Base-by-base conservation (phyloP, 2,113 vertebrate genomes). In the Numida meleagris region DNA sequence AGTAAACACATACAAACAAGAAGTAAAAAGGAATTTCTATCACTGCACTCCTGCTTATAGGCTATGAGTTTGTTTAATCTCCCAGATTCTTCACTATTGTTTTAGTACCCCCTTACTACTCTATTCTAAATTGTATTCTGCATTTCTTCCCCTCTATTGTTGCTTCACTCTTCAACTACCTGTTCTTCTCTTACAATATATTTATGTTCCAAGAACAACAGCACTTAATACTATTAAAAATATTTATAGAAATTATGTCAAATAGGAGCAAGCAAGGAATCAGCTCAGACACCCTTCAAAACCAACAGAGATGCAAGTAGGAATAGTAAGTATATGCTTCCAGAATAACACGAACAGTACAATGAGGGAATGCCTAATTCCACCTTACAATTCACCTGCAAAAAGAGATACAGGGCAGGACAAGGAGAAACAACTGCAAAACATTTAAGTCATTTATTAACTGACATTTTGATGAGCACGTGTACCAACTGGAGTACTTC, bases 111-210 rank as follows among this genome's bases (percentile, higher is more conserved):
- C 5, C 29, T 20, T 12, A n/a, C 55, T 33, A 12, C 7, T 4
- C 3, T 5, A 0, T 0, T 57, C 17, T 57, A 58, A 61, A 38
- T 1, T n/a, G 12, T 12, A 74, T 29, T 18, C 10, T 82, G 1
- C 24, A 17, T 18, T 65, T 31, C 58, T 36, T 48, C 82, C 16
- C 4, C 15, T 29, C 11, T 43, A 17, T 2, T 65, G 23, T 17
- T 48, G 6, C 25, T 67, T 77, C 36, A 42, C 8, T 9, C 61
- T 67, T 42, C 57, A 57, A 6, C 13, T 10, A 6, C 3, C 5
- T 15, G 6, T 9, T 8, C n/a, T 82, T 31, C 12, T 10, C 6
- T 1, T 67, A 53, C 3, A 73, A 55, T 0, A 82, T 27, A 58
- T 12, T 34, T 50, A 51, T 14, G 6, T 43, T 43, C 6, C 36